phyloP scores from a whole-genome alignment of 1,140 invertebrate genomes.

The Apocrypta bakeri region DNA sequence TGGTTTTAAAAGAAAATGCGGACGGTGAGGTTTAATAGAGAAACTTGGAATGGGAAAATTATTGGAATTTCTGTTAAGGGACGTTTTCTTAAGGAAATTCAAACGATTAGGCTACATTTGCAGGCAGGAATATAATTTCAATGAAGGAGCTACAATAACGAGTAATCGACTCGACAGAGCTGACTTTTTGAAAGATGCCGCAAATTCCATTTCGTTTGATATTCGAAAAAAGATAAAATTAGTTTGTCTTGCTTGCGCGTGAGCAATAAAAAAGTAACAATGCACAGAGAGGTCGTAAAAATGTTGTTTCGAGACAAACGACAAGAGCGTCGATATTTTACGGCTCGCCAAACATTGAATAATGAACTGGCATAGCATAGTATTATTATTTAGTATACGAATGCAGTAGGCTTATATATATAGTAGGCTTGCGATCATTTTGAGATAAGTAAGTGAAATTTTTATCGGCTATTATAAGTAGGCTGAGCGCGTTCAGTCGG shows the following conservation, averaged over 20 bases:
- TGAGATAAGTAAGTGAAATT: slow-evolving; percentile 39
- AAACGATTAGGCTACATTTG: too few species aligned
- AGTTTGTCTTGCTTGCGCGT: not conserved
- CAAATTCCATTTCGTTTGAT: too few species aligned
- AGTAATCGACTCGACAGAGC: too few species aligned
- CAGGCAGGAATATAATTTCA: too few species aligned
- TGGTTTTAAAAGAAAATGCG: too few species aligned
- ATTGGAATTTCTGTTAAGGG: too few species aligned
- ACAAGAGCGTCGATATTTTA: not conserved
- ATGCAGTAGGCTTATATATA: not conserved
- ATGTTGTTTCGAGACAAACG: not conserved
- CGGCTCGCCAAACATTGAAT: slow-evolving; percentile 20
- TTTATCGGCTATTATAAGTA: not conserved
- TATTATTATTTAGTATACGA: too few species aligned
- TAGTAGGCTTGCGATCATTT: slow-evolving; percentile 19
- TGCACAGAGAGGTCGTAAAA: not conserved
- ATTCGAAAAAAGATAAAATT: not conserved
- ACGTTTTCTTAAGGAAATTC: too few species aligned
- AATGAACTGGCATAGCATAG: slow-evolving; percentile 3
- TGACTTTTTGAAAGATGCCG: too few species aligned
- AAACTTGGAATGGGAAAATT: too few species aligned
- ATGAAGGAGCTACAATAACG: too few species aligned
- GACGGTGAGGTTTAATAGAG: too few species aligned
- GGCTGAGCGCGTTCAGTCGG: not conserved
- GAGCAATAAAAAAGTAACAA: not conserved